Percentiles rank a stretch among this genome's conserved stretches.
Conservation (phyloP, 2,113 vertebrate genomes). For the Nibea albiflora region DNA sequence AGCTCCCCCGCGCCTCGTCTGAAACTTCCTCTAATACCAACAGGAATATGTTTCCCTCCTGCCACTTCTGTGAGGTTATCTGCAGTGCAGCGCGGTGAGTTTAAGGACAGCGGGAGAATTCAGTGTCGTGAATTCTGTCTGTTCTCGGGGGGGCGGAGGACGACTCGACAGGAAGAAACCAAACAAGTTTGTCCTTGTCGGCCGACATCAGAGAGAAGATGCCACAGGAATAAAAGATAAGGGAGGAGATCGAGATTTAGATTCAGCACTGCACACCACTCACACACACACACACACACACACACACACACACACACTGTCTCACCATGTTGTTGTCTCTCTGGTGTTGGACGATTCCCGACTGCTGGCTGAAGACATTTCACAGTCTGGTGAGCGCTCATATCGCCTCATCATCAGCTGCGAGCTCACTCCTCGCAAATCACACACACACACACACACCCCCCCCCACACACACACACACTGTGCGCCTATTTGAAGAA, state of each 20-base stretch:
- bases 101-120: conserved; percentile 38
- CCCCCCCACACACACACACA: conserved; percentile 15
- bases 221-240: conserved; percentile 51
- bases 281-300: conserved; percentile 22
- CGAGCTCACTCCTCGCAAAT: conserved; percentile 16
- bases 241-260: conserved; percentile 35
- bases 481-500: conserved; percentile 1
- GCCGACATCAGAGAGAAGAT: conserved; percentile 63
- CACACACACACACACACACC: conserved; percentile 19
- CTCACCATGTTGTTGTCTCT: conserved; percentile 64
- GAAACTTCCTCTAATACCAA: not conserved
- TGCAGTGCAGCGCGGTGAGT: conserved; percentile 43
- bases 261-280: conserved; percentile 56
- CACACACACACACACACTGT: conserved; percentile 46
- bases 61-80: conserved; percentile 33
- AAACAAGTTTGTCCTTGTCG: conserved; percentile 64
- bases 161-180: conserved; percentile 44
- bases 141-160: conserved; percentile 17
- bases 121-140: conserved; percentile 17
- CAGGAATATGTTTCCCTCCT: not conserved
- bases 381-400: conserved; percentile 70
- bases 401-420: conserved; percentile 54
- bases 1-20: not conserved
- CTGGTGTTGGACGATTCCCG: conserved; percentile 45
- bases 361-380: conserved; percentile 72